Evolutionary conservation across 1,140 invertebrate genomes (phyloP), one percentile per base, ranked within the genome.

Genomic region (Phenacoccus solenopsis): DNA sequence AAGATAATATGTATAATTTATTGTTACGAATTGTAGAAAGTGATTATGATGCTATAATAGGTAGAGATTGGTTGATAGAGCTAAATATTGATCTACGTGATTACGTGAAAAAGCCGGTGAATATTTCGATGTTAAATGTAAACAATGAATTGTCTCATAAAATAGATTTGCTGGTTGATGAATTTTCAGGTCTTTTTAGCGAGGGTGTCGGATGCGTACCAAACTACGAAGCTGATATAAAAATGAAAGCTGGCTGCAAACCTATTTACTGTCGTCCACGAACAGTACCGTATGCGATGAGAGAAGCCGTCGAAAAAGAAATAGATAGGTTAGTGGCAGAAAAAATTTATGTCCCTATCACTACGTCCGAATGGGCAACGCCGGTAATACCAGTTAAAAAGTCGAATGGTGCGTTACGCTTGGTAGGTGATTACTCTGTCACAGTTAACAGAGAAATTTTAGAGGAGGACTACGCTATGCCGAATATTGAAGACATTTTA

Each of bases 401-500:
- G 49, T n/a, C n/a, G 13, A 32, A 69, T 13, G 68, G 32, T 69
- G 35, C n/a, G 13, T 28, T 27, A n/a, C 28, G 68, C 20, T 22
- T 69, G 21, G n/a, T 28, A 16, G 68, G 21, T 22, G 68, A 69
- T 49, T 69, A 22, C 25, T 22, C 25, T 32, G 35, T 49, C 4
- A 69, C 68, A 3, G 32, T 69, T 25, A 69, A 49, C 24, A 28
- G 20, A 10, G 68, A 25, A 2, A 32, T 69, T 1, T 24, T 69
- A 20, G n/a, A 13, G n/a, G 35, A 13, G 28, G 28, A 13, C 32
- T 69, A 69, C 30, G 28, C 24, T 35, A 69, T 22, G 25, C 35
- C 32, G 7, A 69, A 24, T 24, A 69, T 12, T n/a, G 28, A 70
- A n/a, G 68, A 72, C 4, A 57, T 72, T 10, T 59, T 72, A 22